These are phyloP conservation scores for Apocheima hispidaria DNA, from an alignment of 2,888 invertebrate species.

Conservation along the genomic window DNA sequence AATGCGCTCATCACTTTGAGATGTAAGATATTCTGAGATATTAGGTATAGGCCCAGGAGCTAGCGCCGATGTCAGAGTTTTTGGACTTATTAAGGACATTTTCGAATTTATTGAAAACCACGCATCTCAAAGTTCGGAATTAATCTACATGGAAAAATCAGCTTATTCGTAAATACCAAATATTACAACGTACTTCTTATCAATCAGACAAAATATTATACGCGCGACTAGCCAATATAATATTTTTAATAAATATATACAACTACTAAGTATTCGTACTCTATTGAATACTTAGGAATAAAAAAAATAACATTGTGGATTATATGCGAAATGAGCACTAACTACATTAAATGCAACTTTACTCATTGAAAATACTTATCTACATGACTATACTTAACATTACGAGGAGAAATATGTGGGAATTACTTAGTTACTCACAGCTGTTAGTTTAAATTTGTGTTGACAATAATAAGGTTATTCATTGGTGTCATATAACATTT, in stretches of 20 bases:
- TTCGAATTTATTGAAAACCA: not conserved
- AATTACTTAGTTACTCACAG: slow-evolving; percentile 24
- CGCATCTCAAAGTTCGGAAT: not conserved
- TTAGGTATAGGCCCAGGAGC: too few species aligned
- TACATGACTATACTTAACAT: slow-evolving; percentile 66
- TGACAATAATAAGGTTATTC: not conserved
- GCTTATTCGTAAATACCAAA: slow-evolving; percentile 1
- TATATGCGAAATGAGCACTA: slow-evolving; percentile 66
- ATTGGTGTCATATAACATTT: slow-evolving; percentile 1
- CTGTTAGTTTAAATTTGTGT: slow-evolving; percentile 22
- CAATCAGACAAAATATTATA: slow-evolving; percentile 60
- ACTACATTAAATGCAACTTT: slow-evolving; percentile 82
- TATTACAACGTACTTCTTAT: slow-evolving; percentile 50
- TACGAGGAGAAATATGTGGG: slow-evolving; percentile 42
- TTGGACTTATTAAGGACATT: too few species aligned
- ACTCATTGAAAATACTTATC: slow-evolving; percentile 72
- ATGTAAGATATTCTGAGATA: too few species aligned
- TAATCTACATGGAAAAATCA: slow-evolving; percentile 32
- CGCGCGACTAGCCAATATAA: slow-evolving; percentile 75
- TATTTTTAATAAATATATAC: slow-evolving; percentile 50
- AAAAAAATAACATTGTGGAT: slow-evolving; percentile 55
- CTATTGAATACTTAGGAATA: slow-evolving; percentile 52
- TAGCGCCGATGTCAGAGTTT: too few species aligned
- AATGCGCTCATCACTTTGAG: too few species aligned
- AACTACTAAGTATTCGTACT: slow-evolving; percentile 49